A percentile compares a stretch with the other conserved stretches of the same genome.
Conservation (phyloP, 2,888 invertebrate species). For the Resseliella maxima region DNA sequence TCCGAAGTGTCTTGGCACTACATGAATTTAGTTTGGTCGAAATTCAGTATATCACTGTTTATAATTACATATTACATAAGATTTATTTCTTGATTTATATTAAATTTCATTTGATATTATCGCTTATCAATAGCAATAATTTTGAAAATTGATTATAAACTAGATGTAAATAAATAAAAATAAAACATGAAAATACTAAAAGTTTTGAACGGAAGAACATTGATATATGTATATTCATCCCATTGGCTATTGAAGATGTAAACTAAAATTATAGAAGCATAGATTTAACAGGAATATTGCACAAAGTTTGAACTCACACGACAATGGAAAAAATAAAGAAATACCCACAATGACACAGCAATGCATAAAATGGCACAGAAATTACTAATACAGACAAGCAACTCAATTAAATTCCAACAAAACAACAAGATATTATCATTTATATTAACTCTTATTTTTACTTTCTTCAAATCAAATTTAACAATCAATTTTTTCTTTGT, state of each 20-base stretch:
- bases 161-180: conserved; percentile 52
- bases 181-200: conserved; percentile 67
- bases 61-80: too few relatives aligned
- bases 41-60: too few relatives aligned
- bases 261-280: too few relatives aligned
- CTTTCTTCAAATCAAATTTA: too few relatives aligned
- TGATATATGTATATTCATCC: conserved; percentile 67
- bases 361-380: not conserved
- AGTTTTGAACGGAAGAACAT: conserved; percentile 64
- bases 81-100: not conserved
- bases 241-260: conserved; percentile 67
- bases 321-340: too few relatives aligned
- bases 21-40: too few relatives aligned
- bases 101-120: not conserved
- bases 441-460: too few relatives aligned
- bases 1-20: too few relatives aligned
- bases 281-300: too few relatives aligned
- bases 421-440: not conserved
- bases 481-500: not conserved
- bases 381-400: not conserved
- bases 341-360: too few relatives aligned
- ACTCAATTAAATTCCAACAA: not conserved
- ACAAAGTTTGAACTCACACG: too few relatives aligned
- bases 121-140: not conserved
- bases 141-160: too few relatives aligned